Evolutionary conservation across 2,113 vertebrate species (phyloP).

Genomic region (Copsychus sechellarum): DNA sequence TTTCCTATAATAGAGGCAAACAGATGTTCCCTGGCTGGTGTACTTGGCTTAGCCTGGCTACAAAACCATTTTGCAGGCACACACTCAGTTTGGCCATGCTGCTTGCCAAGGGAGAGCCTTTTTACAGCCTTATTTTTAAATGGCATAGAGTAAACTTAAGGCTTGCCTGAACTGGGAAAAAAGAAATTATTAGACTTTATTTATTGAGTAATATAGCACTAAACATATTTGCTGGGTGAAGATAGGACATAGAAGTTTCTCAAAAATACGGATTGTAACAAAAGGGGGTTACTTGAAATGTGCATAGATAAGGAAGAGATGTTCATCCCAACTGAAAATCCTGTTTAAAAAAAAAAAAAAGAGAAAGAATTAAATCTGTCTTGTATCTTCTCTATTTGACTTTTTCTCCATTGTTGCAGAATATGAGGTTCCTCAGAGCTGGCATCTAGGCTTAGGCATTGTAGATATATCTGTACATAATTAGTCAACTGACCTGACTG

Average conservation of each 20-base stretch:
- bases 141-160: not conserved
- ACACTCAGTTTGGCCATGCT: not conserved
- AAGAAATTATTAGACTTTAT: not conserved
- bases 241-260: not conserved
- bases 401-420: not conserved
- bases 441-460: not conserved
- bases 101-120: not conserved
- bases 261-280: not conserved
- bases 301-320: not conserved
- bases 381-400: not conserved
- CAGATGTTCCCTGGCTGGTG: not conserved
- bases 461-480: not conserved
- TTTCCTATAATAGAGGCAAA: not conserved
- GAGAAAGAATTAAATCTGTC: not conserved
- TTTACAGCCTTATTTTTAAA: not conserved
- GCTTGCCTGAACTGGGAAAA: not conserved
- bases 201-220: not conserved
- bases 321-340: not conserved
- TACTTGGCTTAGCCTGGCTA: not conserved
- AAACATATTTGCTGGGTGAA: not conserved
- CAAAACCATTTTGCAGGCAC: not conserved
- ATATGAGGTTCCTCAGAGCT: not conserved
- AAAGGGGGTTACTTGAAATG: not conserved
- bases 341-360: not conserved
- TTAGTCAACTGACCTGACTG: not conserved